A percentile compares a stretch with the other conserved stretches of the same genome.
These are phyloP conservation scores for Macroglossus sobrinus DNA, from an alignment of 2,113 vertebrate species.

Conservation along the genomic window DNA sequence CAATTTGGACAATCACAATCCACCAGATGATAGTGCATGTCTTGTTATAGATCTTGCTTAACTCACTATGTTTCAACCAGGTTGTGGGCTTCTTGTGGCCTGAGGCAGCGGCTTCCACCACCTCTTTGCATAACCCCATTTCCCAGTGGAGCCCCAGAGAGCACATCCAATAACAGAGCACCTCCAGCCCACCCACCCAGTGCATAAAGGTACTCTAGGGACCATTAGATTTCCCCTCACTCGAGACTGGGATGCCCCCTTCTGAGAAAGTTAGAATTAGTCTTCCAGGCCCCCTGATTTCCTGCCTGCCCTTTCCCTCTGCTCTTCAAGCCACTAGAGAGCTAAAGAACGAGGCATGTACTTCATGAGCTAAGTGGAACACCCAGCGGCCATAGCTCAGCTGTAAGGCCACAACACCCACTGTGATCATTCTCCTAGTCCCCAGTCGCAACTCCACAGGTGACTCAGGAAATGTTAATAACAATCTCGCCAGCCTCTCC, in stretches of 20 bases:
- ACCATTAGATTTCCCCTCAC: background rate
- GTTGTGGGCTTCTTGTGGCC: background rate
- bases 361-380: slow-evolving; percentile 60
- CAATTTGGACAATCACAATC: rapidly evolving
- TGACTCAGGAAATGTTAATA: background rate
- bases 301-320: background rate
- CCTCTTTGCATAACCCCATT: background rate
- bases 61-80: background rate
- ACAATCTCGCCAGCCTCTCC: background rate
- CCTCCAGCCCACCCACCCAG: too few species aligned
- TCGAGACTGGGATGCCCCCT: background rate
- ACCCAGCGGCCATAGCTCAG: slow-evolving; percentile 7
- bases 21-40: background rate
- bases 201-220: background rate
- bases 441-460: background rate
- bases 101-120: background rate
- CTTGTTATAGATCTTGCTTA: background rate
- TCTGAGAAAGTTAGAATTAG: background rate
- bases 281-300: background rate
- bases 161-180: background rate
- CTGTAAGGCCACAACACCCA: slow-evolving; percentile 22
- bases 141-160: background rate
- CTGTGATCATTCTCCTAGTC: slow-evolving; percentile 5
- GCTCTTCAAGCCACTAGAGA: background rate
- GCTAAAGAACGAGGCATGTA: background rate